Base-by-base conservation (phyloP, 2,888 invertebrate genomes). In the Cheilosia pagana region DNA sequence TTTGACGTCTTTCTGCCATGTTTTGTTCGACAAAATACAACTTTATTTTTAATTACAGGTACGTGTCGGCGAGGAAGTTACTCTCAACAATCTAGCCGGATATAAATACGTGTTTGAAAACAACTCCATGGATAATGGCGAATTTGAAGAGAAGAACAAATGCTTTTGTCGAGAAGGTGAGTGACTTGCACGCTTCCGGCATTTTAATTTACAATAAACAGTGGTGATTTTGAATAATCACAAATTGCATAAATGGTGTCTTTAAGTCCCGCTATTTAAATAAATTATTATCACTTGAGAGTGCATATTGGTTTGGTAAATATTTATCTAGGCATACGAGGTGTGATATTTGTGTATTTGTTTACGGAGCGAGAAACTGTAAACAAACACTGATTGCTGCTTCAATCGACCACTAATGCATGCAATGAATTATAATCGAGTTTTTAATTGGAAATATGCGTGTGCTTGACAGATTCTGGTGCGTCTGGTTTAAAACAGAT, bases 121-220 rank as follows among this genome's bases (percentile, higher is more conserved):
- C 0, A 94, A 96, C 87, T 94, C 96, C 87, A 91, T 97, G 88
- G 97, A 97, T 88, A 96, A 97, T 88, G 96, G 97, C 0, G 93
- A 93, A 67, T 89, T 93, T 28, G 93, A 95, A 86, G 92, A 94
- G n/a, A 94, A 95, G 0, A 97, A 97, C 91, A 94, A 95, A 88
- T 98, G 98, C 88, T 98, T 95, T 91, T 98, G 98, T 88, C 93
- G 95, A 86, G 90, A 94, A 45, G 95, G 95, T 92, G 90, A 92
- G 90, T 88, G n/a, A 39, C 41, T 25, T 16, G 31, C 8, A 19
- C 5, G 23, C 35, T 78, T 67, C 72, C 82, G 78, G 23, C 62
- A 57, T 19, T 45, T 63, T 45, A 52, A 55, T 77, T 77, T 63
- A 65, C 7, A 77, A 59, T 67, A 63, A 50, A 23, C 25, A 48